phyloP scores from a whole-genome alignment of 2,113 vertebrate genomes.

The Larimichthys crocea region DNA sequence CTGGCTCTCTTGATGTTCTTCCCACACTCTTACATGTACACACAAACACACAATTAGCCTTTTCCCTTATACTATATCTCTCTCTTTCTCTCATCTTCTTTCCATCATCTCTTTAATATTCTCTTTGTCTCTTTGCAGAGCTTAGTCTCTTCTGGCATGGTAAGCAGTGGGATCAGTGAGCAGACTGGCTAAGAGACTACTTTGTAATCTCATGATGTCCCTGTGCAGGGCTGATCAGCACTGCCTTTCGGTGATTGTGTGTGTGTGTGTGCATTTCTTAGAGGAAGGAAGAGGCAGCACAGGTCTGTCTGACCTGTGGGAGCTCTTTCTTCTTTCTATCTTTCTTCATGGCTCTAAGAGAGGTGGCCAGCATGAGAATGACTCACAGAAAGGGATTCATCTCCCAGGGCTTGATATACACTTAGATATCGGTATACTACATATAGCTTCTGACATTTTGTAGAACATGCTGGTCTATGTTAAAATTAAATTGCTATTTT shows the following conservation, averaged over 20 bases:
- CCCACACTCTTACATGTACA: background rate
- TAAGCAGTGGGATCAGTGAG: constrained; percentile 30
- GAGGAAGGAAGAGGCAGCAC: constrained; percentile 32
- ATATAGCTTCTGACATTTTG: constrained; percentile 39
- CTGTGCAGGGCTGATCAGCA: constrained; percentile 17
- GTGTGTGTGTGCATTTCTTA: constrained; percentile 40
- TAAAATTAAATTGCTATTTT: constrained; percentile 26
- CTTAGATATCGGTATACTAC: background rate
- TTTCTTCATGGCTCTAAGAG: constrained; percentile 41
- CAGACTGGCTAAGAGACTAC: constrained; percentile 38
- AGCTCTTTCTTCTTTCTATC: constrained; percentile 43
- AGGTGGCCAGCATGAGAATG: constrained; percentile 62
- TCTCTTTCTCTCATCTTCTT: constrained; percentile 14
- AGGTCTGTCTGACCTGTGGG: constrained; percentile 33
- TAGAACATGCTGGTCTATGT: constrained; percentile 9
- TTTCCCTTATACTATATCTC: background rate
- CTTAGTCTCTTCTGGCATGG: constrained; percentile 12
- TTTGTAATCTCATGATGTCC: constrained; percentile 56
- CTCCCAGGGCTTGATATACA: constrained; percentile 4
- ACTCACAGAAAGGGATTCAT: constrained; percentile 51
- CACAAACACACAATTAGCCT: constrained; percentile 15
- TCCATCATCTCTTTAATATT: constrained; percentile 24
- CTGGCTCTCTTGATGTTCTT: constrained; percentile 17
- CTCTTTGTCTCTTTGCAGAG: constrained; percentile 18
- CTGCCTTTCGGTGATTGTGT: constrained; percentile 18